phyloP scores from a whole-genome alignment of 2,113 vertebrate species.

The Amia ocellicauda region DNA sequence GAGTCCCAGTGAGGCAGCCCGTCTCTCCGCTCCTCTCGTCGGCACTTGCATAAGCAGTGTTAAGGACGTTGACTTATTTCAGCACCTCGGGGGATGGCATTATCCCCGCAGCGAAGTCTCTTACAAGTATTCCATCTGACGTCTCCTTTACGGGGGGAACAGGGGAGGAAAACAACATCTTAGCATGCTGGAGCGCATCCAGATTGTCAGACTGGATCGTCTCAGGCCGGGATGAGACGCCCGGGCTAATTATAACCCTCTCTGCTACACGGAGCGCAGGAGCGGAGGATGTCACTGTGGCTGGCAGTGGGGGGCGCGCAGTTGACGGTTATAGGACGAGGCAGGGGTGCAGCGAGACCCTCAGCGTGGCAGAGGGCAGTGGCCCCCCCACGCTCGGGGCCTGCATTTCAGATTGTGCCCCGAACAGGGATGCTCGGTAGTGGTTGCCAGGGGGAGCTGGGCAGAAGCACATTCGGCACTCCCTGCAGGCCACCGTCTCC shows the following conservation, averaged over 20 bases:
- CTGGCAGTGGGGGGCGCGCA: neutral
- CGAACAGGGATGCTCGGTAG: too few species aligned
- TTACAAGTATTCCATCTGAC: conserved; percentile 11
- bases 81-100: conserved; percentile 5
- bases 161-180: neutral
- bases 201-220: conserved; percentile 26
- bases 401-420: too few species aligned
- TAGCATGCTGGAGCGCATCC: neutral
- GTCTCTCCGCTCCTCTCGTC: neutral
- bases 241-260: conserved; percentile 40
- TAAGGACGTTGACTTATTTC: neutral
- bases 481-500: too few species aligned
- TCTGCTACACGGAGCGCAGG: conserved; percentile 24
- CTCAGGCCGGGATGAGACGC: conserved; percentile 19
- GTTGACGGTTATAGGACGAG: neutral
- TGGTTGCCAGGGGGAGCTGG: too few species aligned
- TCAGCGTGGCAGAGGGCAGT: neutral
- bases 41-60: conserved; percentile 5
- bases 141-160: conserved; percentile 6
- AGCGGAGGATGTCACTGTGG: conserved; percentile 4
- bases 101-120: neutral
- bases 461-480: too few species aligned
- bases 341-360: neutral
- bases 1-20: neutral
- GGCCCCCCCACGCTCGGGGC: too few species aligned